Evolutionary conservation across 2,888 invertebrate species (phyloP), one percentile per base, ranked within the genome.

Genomic region (Athalia cordata): DNA sequence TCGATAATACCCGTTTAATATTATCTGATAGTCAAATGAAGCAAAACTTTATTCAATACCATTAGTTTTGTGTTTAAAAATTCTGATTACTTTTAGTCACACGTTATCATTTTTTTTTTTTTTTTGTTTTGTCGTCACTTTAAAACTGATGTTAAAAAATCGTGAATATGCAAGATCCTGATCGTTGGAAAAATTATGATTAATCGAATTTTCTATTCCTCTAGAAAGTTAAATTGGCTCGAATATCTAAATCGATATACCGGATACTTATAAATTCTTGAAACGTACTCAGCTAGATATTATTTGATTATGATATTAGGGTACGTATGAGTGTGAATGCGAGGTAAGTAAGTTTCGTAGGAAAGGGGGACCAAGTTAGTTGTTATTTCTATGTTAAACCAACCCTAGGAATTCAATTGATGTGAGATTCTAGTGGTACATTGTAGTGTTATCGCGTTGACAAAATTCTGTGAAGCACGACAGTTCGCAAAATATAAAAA

Each of bases 351-450:
- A 82, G 81, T 82, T 78, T 77, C 50, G 76, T 82, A 83, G 82
- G 83, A 84, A 80, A 84, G 83, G 83, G 82, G 82, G 83, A 84
- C 81, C 78, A 65, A 77, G 49, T 72, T 66, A 67, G 78, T 81
- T 80, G 77, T 77, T 62, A 77, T 79, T 81, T 81, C 81, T 82
- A 81, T 83, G 82, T 85, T 85, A 85, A 78, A 83, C 78, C 83
- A 85, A 87, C 86, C 88, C 88, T 85, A 87, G 88, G 88, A 87
- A 88, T 82, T 83, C 84, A 81, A 83, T 84, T 83, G 29, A 29
- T 29, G 29, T 29, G 81, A 86, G 86, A 88, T 89, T 89, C 87
- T 87, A 88, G 86, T 86, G 84, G 82, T 85, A 88, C 85, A 85
- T 85, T 79, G 85, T 84, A 82, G 83, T 85, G 85, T 83, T 84